Conservation (phyloP, 2,888 invertebrate species). For the Isoperla grammatica region DNA sequence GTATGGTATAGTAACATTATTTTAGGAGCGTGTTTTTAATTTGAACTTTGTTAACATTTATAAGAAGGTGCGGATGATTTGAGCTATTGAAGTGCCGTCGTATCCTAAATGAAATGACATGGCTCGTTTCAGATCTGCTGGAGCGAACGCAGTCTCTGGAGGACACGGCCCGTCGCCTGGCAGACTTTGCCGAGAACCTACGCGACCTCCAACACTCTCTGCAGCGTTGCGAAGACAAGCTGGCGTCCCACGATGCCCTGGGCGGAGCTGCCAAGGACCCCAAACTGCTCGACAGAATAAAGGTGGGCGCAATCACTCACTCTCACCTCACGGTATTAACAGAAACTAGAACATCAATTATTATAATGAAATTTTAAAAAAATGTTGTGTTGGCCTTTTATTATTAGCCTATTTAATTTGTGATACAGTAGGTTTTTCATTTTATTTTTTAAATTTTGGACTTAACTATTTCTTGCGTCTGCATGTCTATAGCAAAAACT, state of each 20-base stretch:
- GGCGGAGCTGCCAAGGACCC: conserved; percentile 74
- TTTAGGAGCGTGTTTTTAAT: too few species aligned
- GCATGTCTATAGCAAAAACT: too few species aligned
- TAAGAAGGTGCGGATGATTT: too few species aligned
- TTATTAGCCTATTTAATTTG: too few species aligned
- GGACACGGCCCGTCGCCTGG: conserved; percentile 71
- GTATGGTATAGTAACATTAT: too few species aligned
- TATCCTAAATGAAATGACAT: neutral
- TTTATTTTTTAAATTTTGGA: neutral
- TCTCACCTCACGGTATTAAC: too few species aligned
- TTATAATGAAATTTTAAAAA: too few species aligned
- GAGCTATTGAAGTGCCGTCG: too few species aligned
- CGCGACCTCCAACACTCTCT: conserved; percentile 80
- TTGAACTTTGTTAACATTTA: too few species aligned
- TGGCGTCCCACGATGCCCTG: conserved; percentile 66
- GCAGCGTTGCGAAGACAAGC: conserved; percentile 82
- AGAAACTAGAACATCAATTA: too few species aligned
- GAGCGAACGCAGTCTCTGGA: conserved; percentile 75
- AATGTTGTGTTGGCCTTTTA: neutral
- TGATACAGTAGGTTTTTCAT: too few species aligned
- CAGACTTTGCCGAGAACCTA: conserved; percentile 78
- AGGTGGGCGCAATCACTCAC: conserved; percentile 45
- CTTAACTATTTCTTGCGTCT: conserved; percentile 6
- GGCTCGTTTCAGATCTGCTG: conserved; percentile 52
- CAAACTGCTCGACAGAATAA: conserved; percentile 78